phyloP scores from a whole-genome alignment of 2,888 invertebrate genomes.

The Geophilus truncorum region DNA sequence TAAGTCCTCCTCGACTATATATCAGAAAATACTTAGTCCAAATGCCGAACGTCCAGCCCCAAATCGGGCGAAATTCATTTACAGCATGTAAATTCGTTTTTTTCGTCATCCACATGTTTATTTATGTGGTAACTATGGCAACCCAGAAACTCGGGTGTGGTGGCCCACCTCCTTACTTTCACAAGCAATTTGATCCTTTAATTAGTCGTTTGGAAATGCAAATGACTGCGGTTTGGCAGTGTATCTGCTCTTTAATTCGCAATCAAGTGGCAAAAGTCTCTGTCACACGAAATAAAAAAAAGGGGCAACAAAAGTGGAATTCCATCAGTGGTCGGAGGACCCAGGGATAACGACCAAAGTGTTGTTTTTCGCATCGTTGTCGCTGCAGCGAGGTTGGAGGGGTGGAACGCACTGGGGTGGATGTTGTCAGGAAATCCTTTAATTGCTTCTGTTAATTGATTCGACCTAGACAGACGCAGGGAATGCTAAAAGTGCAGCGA shows the following conservation, averaged over 20 bases:
- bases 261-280: slow-evolving; percentile 7
- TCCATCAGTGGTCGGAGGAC: background rate
- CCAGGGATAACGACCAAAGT: background rate
- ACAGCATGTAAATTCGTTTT: background rate
- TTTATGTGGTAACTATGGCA: background rate
- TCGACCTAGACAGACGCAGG: slow-evolving; percentile 31
- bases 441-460: slow-evolving; percentile 34
- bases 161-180: background rate
- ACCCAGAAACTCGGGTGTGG: background rate
- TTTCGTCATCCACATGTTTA: background rate
- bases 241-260: slow-evolving; percentile 6
- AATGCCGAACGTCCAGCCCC: background rate
- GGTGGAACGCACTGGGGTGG: slow-evolving; percentile 13
- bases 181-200: slow-evolving; percentile 18
- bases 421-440: slow-evolving; percentile 35
- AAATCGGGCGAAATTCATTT: background rate
- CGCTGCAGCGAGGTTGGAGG: background rate
- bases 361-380: background rate
- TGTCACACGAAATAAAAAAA: background rate
- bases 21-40: background rate
- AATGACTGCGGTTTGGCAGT: background rate
- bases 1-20: background rate
- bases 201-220: slow-evolving; percentile 18
- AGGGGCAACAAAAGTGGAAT: slow-evolving; percentile 2
- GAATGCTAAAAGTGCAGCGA: slow-evolving; percentile 26